Evolutionary conservation across 2,888 invertebrate species (phyloP).

Genomic region (Amphipyra berbera): DNA sequence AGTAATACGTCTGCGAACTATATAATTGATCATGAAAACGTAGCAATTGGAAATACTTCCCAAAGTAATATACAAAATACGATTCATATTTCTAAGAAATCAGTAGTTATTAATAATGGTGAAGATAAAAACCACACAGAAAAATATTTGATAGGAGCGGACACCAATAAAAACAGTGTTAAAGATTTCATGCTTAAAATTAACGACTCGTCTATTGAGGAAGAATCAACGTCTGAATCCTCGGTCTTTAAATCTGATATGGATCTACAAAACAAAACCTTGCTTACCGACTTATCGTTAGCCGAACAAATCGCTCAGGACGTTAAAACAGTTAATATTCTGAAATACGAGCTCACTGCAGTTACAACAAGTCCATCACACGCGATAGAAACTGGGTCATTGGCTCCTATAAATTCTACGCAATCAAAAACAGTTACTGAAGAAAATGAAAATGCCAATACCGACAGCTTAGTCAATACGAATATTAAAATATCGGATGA

Average conservation of each 20-base stretch:
- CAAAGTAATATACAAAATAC: not conserved
- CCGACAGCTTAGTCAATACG: not conserved
- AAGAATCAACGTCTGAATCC: not conserved
- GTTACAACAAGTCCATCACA: not conserved
- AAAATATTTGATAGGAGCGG: conserved; percentile 4
- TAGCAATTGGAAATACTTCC: conserved; percentile 7
- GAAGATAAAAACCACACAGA: conserved; percentile 26
- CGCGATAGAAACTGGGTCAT: not conserved
- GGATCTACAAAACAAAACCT: conserved; percentile 1
- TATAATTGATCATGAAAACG: conserved; percentile 18
- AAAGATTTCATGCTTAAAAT: not conserved
- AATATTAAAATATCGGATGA: conserved; percentile 3
- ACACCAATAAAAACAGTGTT: conserved; percentile 13
- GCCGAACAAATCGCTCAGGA: not conserved
- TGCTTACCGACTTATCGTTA: not conserved
- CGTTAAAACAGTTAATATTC: not conserved
- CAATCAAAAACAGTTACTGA: conserved; percentile 4
- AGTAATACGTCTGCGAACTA: conserved; percentile 11
- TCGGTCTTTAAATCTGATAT: not conserved
- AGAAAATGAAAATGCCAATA: conserved; percentile 10
- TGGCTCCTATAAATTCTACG: not conserved
- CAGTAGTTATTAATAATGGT: not conserved
- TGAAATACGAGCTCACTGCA: not conserved
- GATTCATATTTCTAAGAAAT: not conserved
- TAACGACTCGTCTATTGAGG: conserved; percentile 3